phyloP scores from a whole-genome alignment of 2,797 vertebrate genomes.

The Cheirogaleus major region DNA sequence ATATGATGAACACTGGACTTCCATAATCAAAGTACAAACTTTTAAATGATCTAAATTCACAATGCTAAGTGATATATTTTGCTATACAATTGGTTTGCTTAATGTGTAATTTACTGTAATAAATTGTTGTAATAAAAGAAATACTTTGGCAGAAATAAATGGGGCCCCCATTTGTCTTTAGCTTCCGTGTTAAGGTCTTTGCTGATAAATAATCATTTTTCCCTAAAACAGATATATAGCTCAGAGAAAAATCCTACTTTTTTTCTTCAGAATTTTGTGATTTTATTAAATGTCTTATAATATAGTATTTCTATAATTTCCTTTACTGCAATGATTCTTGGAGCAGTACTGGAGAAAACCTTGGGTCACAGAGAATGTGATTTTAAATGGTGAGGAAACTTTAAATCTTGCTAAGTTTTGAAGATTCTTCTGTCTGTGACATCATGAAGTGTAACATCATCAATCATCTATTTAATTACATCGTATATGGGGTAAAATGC shows the following conservation, averaged over 20 bases:
- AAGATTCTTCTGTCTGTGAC: not conserved
- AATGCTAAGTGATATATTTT: not conserved
- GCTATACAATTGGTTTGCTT: not conserved
- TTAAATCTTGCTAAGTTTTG: not conserved
- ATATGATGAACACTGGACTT: not conserved
- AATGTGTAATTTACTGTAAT: not conserved
- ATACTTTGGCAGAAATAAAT: not conserved
- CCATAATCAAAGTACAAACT: not conserved
- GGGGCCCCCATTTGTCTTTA: not conserved
- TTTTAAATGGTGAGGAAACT: not conserved
- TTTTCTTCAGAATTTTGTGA: not conserved
- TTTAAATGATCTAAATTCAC: not conserved
- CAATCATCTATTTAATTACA: not conserved
- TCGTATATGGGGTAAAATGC: not conserved
- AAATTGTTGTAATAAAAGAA: not conserved
- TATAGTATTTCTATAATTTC: not conserved
- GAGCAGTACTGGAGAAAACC: not conserved
- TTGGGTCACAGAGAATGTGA: not conserved
- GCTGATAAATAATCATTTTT: not conserved
- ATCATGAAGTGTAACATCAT: not conserved
- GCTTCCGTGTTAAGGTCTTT: not conserved
- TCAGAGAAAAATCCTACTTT: not conserved
- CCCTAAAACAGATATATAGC: not conserved
- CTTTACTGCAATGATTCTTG: not conserved
- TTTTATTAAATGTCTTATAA: not conserved